Evolutionary conservation across 1,140 invertebrate genomes (phyloP).

Genomic region (Nautilus pompilius): DNA sequence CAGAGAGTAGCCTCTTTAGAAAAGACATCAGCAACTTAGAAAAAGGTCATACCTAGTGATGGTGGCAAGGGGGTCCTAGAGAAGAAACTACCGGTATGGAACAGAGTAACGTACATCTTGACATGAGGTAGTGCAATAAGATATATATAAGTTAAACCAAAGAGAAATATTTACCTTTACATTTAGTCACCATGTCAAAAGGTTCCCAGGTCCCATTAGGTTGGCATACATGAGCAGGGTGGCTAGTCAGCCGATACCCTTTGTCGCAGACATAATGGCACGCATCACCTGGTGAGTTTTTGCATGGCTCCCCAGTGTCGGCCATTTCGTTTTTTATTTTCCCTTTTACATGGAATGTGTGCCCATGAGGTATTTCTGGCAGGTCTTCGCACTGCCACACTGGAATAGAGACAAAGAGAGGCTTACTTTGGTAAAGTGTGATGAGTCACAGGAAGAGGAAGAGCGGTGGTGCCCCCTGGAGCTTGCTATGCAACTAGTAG

Average conservation of each 20-base stretch:
- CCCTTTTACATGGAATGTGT: conserved; percentile 25
- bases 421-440: conserved; percentile 9
- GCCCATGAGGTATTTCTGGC: conserved; percentile 19
- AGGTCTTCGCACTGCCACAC: conserved; percentile 15
- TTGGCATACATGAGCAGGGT: conserved; percentile 27
- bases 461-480: no score
- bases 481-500: no score
- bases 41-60: no score
- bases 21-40: no score
- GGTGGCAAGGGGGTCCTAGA: no score
- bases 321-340: conserved; percentile 18
- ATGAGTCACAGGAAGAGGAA: no score
- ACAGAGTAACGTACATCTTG: no score
- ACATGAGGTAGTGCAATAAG: no score
- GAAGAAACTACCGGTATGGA: no score
- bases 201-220: conserved; percentile 25
- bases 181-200: conserved; percentile 19
- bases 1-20: no score
- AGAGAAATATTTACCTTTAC: conserved; percentile 30
- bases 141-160: no score
- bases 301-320: conserved; percentile 18
- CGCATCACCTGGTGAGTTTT: conserved; percentile 24
- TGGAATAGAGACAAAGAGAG: conserved; percentile 3
- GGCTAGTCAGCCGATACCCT: conserved; percentile 25
- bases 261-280: conserved; percentile 30